Evolutionary conservation across 1,140 invertebrate species (phyloP).

Genomic region (Atta texana): DNA sequence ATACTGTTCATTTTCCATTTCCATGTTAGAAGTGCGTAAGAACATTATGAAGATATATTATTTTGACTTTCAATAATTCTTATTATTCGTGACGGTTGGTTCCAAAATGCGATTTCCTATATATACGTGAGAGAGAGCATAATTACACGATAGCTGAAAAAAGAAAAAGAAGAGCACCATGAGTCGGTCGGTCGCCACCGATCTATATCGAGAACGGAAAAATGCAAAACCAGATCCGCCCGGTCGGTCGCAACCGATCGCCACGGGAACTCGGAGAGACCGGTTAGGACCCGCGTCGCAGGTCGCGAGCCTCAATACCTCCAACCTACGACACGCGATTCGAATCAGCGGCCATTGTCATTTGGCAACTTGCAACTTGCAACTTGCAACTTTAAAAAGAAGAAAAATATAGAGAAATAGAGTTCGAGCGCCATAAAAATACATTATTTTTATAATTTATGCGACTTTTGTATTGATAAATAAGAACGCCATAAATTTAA

Average conservation of each 20-base stretch:
- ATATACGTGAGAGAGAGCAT: slow-evolving; percentile 14
- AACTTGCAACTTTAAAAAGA: background rate
- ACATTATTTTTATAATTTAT: background rate
- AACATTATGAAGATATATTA: background rate
- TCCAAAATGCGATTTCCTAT: slow-evolving; percentile 11
- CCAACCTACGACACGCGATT: slow-evolving; percentile 31
- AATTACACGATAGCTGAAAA: slow-evolving; percentile 5
- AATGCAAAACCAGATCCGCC: slow-evolving; percentile 77
- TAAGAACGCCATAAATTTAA: background rate
- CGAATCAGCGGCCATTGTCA: background rate
- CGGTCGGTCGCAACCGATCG: slow-evolving; percentile 29
- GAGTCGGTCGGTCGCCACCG: slow-evolving; percentile 57
- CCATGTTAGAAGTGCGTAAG: background rate
- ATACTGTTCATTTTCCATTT: background rate
- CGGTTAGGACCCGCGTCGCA: slow-evolving; percentile 46
- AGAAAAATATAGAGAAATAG: background rate
- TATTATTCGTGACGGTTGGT: background rate
- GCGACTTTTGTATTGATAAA: background rate
- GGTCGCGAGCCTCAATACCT: slow-evolving; percentile 40
- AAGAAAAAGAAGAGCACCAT: slow-evolving; percentile 34
- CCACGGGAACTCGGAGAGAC: slow-evolving; percentile 39
- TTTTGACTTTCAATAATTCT: background rate
- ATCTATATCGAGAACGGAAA: slow-evolving; percentile 77
- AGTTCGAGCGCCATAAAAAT: background rate
- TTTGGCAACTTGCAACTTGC: background rate